These are phyloP conservation scores for Chitala chitala DNA, from an alignment of 2,113 vertebrate species.

Conservation along the genomic window DNA sequence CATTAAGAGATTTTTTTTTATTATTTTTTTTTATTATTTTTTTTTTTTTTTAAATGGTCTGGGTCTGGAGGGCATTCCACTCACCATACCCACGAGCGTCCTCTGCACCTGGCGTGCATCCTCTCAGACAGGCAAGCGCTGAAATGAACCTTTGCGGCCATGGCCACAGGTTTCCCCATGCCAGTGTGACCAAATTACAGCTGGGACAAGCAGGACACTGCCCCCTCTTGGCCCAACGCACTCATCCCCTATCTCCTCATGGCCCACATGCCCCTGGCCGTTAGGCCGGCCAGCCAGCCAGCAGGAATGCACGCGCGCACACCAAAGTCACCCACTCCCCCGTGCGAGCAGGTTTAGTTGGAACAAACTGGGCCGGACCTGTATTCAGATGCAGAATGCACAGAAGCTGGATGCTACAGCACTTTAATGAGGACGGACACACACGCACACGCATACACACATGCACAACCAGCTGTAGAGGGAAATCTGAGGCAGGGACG, in stretches of 20 bases:
- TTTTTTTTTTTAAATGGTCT: not conserved
- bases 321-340: not conserved
- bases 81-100: not conserved
- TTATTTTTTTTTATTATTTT: not conserved
- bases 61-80: not conserved
- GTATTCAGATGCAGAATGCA: not conserved
- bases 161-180: no score
- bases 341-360: not conserved
- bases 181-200: no score
- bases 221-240: slow-evolving; percentile 17
- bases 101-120: no score
- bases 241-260: slow-evolving; percentile 36
- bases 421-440: not conserved
- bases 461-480: no score
- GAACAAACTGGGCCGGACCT: not conserved
- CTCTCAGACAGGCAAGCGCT: not conserved
- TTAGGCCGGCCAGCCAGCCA: slow-evolving; percentile 2
- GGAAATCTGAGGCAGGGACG: no score
- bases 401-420: not conserved
- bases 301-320: not conserved
- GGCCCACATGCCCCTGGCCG: not conserved
- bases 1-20: not conserved
- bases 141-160: not conserved
- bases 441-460: slow-evolving; percentile 7
- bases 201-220: not conserved